phyloP scores from a whole-genome alignment of 92 coral and sea anemone genomes.

The Phymanthus crucifer region DNA sequence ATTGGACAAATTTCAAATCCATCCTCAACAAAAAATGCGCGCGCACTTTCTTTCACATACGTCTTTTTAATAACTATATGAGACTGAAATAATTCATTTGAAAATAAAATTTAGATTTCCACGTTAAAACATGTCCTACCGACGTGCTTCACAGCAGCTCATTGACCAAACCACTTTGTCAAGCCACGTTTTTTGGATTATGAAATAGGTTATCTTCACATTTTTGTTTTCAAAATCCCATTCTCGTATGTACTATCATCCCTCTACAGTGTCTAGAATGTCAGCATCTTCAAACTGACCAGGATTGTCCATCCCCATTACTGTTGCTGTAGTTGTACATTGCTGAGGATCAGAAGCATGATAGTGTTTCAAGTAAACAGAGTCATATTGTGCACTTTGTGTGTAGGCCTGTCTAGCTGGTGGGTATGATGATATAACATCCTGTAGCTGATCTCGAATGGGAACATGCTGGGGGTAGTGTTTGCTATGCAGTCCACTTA shows the following conservation, averaged over 20 bases:
- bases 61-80: too few relatives aligned
- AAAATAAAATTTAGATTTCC: too few relatives aligned
- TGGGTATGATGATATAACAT: conserved; percentile 58
- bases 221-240: too few relatives aligned
- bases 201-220: too few relatives aligned
- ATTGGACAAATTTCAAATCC: too few relatives aligned
- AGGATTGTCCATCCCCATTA: background rate
- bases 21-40: too few relatives aligned
- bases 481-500: background rate
- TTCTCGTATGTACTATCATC: background rate
- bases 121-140: too few relatives aligned
- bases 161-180: too few relatives aligned
- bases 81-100: too few relatives aligned
- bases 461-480: background rate
- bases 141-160: too few relatives aligned
- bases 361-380: conserved; percentile 36
- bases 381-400: conserved; percentile 72
- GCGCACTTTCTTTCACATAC: too few relatives aligned
- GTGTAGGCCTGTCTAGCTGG: conserved; percentile 84
- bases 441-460: conserved; percentile 54
- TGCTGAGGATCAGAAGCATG: background rate
- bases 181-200: too few relatives aligned
- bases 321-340: background rate
- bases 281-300: conserved; percentile 81
- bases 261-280: background rate